Conservation (phyloP, 2,113 vertebrate genomes). For the Tursiops truncatus region DNA sequence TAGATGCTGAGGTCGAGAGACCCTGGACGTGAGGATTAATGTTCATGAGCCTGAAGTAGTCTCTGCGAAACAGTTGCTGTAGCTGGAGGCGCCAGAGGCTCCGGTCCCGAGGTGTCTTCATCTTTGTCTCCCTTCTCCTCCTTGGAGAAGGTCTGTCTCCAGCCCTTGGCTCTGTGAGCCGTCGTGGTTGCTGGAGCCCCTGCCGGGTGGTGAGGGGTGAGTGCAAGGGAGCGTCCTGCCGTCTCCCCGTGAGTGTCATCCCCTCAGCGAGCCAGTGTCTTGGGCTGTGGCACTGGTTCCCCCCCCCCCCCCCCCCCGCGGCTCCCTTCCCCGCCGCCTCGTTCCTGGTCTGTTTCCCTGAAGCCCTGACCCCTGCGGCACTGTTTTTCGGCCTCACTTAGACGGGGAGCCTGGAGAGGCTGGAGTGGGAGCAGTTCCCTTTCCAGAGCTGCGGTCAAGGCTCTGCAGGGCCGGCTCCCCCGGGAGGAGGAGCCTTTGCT, state of each 20-base stretch:
- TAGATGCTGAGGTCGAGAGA: neutral
- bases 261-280: neutral
- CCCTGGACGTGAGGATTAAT: neutral
- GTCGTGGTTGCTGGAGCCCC: neutral
- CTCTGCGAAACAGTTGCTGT: neutral
- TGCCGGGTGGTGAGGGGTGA: neutral
- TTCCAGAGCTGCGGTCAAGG: neutral
- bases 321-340: neutral
- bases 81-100: neutral
- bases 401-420: neutral
- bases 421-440: neutral
- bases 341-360: neutral
- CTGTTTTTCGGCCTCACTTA: neutral
- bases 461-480: neutral
- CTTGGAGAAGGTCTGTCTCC: neutral
- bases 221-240: neutral
- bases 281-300: neutral
- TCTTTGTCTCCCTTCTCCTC: neutral
- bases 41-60: neutral
- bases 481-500: neutral
- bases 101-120: neutral
- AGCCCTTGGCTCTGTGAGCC: neutral
- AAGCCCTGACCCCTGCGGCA: neutral
- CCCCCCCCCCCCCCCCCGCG: too few species aligned
- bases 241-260: neutral